Conservation (phyloP, 2,113 vertebrate genomes). For the Copsychus sechellarum region DNA sequence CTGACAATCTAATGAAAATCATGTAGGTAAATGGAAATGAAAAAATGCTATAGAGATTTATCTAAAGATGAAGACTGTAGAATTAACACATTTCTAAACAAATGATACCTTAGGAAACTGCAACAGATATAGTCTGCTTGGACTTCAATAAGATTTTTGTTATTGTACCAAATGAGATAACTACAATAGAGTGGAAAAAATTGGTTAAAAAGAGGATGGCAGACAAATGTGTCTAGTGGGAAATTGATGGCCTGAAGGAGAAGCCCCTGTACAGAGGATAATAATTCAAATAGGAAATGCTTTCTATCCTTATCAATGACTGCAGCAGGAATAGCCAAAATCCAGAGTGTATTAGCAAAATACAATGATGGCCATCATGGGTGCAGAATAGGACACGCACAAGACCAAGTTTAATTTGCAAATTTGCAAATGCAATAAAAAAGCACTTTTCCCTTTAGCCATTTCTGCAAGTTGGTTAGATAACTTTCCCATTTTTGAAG, state of each 20-base stretch:
- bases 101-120: neutral
- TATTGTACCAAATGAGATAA: neutral
- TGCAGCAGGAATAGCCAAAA: neutral
- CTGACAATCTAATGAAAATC: neutral
- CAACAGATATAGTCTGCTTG: neutral
- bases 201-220: neutral
- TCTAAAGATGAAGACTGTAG: neutral
- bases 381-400: neutral
- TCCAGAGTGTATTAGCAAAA: neutral
- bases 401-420: neutral
- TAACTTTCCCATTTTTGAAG: neutral
- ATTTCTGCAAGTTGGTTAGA: neutral
- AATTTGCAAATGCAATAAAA: neutral
- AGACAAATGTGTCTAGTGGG: neutral
- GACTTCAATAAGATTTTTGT: neutral
- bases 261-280: neutral
- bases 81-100: neutral
- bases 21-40: neutral
- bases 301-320: neutral
- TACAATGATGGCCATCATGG: accelerated
- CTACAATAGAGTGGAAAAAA: neutral
- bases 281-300: neutral
- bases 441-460: neutral
- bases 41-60: neutral
- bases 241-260: neutral